Evolutionary conservation across 2,113 vertebrate genomes (phyloP).

Genomic region (Macroglossus sobrinus): DNA sequence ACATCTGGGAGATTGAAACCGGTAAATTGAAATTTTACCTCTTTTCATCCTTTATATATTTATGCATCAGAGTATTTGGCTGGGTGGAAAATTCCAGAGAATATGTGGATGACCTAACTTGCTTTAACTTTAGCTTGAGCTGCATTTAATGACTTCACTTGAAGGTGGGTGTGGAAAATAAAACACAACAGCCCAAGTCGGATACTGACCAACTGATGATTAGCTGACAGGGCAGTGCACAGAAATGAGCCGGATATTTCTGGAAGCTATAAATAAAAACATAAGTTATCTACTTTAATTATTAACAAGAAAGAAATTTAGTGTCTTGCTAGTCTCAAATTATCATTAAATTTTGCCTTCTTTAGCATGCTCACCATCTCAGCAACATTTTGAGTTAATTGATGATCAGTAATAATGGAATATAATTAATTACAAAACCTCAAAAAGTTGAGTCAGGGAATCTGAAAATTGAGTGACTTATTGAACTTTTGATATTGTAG

Average conservation of each 20-base stretch:
- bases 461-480: constrained; percentile 40
- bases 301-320: constrained; percentile 68
- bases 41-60: not conserved
- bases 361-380: constrained; percentile 62
- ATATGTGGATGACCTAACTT: not conserved
- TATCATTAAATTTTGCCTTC: constrained; percentile 59
- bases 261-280: constrained; percentile 74
- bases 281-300: constrained; percentile 67
- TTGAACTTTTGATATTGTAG: not conserved
- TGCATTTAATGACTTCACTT: not conserved
- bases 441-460: constrained; percentile 47
- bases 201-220: constrained; percentile 26
- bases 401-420: constrained; percentile 67
- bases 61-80: not conserved
- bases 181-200: constrained; percentile 10
- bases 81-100: not conserved
- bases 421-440: constrained; percentile 69
- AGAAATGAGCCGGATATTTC: constrained; percentile 57
- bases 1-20: constrained; percentile 88
- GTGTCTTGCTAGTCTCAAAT: constrained; percentile 50
- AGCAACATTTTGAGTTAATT: constrained; percentile 68
- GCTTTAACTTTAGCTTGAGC: not conserved
- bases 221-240: constrained; percentile 59
- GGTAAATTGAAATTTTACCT: constrained; percentile 65
- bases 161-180: not conserved